Evolutionary conservation across 1,140 invertebrate genomes (phyloP).

Genomic region (Zaprionus tsacasi): DNA sequence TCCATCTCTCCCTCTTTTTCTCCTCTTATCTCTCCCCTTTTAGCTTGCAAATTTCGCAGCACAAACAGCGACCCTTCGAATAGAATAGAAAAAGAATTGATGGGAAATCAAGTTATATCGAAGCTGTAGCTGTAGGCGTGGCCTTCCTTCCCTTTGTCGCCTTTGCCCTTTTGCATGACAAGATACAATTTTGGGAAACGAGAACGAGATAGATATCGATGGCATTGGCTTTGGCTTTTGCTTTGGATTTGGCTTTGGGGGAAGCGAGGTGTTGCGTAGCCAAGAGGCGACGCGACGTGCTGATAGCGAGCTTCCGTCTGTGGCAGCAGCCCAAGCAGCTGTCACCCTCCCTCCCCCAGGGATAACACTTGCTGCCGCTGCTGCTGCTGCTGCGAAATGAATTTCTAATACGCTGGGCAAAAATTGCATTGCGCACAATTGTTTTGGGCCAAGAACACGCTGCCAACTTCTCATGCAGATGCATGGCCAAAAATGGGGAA

Average conservation of each 20-base stretch:
- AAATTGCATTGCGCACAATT: slow-evolving; percentile 77
- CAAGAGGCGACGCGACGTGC: slow-evolving; percentile 60
- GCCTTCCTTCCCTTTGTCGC: slow-evolving; percentile 7
- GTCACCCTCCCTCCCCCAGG: slow-evolving; percentile 8
- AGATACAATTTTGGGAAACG: slow-evolving; percentile 41
- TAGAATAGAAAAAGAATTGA: slow-evolving; percentile 53
- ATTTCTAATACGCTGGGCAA: slow-evolving; percentile 73
- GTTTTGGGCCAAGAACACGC: slow-evolving; percentile 60
- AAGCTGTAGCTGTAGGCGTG: slow-evolving; percentile 25
- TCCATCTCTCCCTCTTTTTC: neutral
- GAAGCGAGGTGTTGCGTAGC: slow-evolving; percentile 14
- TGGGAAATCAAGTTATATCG: slow-evolving; percentile 54
- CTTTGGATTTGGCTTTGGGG: neutral
- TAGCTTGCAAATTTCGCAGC: slow-evolving; percentile 29
- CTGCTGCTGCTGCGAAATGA: slow-evolving; percentile 66
- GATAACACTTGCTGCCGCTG: slow-evolving; percentile 43
- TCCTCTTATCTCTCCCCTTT: neutral
- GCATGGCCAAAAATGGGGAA: slow-evolving; percentile 24
- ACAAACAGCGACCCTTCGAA: neutral
- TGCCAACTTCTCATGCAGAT: slow-evolving; percentile 58
- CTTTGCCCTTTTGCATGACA: slow-evolving; percentile 48
- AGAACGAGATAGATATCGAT: neutral
- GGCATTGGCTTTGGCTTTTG: neutral
- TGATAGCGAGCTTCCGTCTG: slow-evolving; percentile 64
- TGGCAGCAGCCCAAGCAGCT: slow-evolving; percentile 49